phyloP scores from a whole-genome alignment of 2,113 vertebrate species.

The Miniopterus natalensis region DNA sequence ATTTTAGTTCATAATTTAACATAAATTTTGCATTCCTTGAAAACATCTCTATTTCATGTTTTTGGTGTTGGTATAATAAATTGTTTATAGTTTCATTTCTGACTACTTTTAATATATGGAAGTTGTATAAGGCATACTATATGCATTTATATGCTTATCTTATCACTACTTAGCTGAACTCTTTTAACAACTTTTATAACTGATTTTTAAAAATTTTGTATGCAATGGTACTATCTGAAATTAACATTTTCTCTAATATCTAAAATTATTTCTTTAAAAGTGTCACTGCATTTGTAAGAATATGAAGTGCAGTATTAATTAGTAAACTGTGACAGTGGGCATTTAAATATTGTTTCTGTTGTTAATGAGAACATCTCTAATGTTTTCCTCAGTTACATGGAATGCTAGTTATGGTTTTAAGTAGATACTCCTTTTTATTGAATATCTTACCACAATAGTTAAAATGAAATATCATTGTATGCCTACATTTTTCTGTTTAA shows the following conservation, averaged over 20 bases:
- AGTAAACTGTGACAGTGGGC: neutral
- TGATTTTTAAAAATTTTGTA: neutral
- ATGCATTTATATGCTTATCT: neutral
- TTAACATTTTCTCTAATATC: neutral
- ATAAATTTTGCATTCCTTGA: conserved; percentile 42
- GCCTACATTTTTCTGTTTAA: conserved; percentile 42
- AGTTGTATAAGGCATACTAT: neutral
- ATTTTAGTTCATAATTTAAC: conserved; percentile 47
- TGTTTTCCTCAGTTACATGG: neutral
- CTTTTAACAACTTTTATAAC: conserved; percentile 42
- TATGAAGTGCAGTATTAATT: conserved; percentile 7
- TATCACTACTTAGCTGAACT: neutral
- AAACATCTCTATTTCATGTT: conserved; percentile 17
- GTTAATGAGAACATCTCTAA: neutral
- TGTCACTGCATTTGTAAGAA: conserved; percentile 2
- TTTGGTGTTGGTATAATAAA: conserved; percentile 8
- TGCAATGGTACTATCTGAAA: conserved; percentile 6
- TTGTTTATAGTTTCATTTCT: conserved; percentile 56
- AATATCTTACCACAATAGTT: conserved; percentile 8
- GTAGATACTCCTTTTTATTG: neutral
- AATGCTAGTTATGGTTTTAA: conserved; percentile 26
- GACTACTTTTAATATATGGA: neutral
- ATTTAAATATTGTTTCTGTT: conserved; percentile 60
- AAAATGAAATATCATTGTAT: conserved; percentile 60
- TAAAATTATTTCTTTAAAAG: conserved; percentile 38